These are phyloP conservation scores for Orthosia gracilis DNA, from an alignment of 2,888 invertebrate species.

Conservation along the genomic window DNA sequence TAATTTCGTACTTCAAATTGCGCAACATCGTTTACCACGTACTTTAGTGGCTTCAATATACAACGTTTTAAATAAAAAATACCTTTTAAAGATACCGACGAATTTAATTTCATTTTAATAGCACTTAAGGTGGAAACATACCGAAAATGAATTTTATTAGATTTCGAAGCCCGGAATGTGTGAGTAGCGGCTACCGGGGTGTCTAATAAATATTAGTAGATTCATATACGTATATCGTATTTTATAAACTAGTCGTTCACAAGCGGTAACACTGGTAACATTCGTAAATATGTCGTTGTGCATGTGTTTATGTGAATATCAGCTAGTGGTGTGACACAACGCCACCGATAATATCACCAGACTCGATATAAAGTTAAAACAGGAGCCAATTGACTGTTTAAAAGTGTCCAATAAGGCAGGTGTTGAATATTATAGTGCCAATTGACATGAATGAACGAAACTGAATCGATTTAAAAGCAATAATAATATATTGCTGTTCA, in stretches of 20 bases:
- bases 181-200: slow-evolving; percentile 53
- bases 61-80: slow-evolving; percentile 67
- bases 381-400: slow-evolving; percentile 38
- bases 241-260: slow-evolving; percentile 58
- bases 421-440: slow-evolving; percentile 47
- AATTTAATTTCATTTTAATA: slow-evolving; percentile 61
- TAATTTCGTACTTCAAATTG: slow-evolving; percentile 72
- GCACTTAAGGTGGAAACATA: slow-evolving; percentile 54
- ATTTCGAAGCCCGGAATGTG: slow-evolving; percentile 48
- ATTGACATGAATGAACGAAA: slow-evolving; percentile 37
- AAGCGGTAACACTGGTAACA: slow-evolving; percentile 60
- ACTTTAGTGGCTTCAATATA: slow-evolving; percentile 71
- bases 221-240: slow-evolving; percentile 44
- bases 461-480: slow-evolving; percentile 49
- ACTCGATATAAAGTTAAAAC: slow-evolving; percentile 46
- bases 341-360: slow-evolving; percentile 30
- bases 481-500: slow-evolving; percentile 36
- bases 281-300: slow-evolving; percentile 71
- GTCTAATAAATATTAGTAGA: slow-evolving; percentile 60
- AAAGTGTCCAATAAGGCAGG: slow-evolving; percentile 49
- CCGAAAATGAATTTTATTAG: slow-evolving; percentile 57
- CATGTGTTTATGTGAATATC: slow-evolving; percentile 56
- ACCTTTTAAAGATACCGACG: slow-evolving; percentile 70
- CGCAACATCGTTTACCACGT: slow-evolving; percentile 73
- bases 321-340: slow-evolving; percentile 59